Percentiles rank a stretch among this genome's conserved stretches.
Evolutionary conservation across 2,888 invertebrate species (phyloP).

Genomic region (Hartigia nigra): DNA sequence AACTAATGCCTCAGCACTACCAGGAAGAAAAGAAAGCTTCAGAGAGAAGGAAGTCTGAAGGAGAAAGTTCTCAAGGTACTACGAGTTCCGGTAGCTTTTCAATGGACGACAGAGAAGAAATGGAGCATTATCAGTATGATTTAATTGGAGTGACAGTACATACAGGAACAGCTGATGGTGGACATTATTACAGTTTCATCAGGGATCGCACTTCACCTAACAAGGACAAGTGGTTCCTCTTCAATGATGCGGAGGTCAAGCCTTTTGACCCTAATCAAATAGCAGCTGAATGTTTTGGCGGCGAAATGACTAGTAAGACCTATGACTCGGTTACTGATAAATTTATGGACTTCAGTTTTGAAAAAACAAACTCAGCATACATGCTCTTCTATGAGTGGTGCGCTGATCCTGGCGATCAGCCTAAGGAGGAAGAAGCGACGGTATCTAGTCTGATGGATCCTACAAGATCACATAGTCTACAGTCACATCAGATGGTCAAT

Average conservation of each 20-base stretch:
- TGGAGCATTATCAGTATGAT: constrained; percentile 84
- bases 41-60: constrained; percentile 31
- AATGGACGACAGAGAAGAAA: constrained; percentile 69
- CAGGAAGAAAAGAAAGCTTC: constrained; percentile 69
- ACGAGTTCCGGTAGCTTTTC: constrained; percentile 65
- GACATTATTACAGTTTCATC: constrained; percentile 96
- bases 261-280: constrained; percentile 95
- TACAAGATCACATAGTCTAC: constrained; percentile 21
- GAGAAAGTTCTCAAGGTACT: constrained; percentile 34
- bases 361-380: constrained; percentile 97
- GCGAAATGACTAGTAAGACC: constrained; percentile 97
- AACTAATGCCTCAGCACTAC: constrained; percentile 89
- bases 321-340: constrained; percentile 97
- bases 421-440: constrained; percentile 58
- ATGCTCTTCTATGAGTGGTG: constrained; percentile 96
- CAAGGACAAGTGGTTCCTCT: constrained; percentile 91
- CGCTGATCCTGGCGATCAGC: constrained; percentile 61
- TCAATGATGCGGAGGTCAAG: constrained; percentile 94
- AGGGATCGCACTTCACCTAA: constrained; percentile 79
- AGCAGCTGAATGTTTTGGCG: constrained; percentile 95
- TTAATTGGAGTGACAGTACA: constrained; percentile 95
- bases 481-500: constrained; percentile 7
- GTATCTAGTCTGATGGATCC: constrained; percentile 52
- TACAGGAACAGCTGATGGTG: constrained; percentile 97
- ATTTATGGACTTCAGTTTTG: constrained; percentile 97